Evolutionary conservation across 2,888 invertebrate genomes (phyloP).

Genomic region (Diabrotica balteata): DNA sequence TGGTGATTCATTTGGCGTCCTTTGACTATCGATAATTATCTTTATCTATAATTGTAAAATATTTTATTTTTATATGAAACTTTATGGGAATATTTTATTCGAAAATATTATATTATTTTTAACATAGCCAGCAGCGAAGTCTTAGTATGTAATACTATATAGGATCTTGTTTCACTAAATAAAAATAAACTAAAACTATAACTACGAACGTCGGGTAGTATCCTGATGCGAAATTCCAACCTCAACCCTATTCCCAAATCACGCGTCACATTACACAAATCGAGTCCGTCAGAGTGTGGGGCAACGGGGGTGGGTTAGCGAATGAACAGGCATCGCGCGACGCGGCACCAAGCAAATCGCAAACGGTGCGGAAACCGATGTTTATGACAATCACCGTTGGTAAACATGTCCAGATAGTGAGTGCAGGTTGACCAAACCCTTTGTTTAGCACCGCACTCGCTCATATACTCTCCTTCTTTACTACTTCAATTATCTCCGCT

Average conservation of each 20-base stretch:
- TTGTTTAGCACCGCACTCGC: slow-evolving; percentile 46
- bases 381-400: slow-evolving; percentile 46
- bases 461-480: slow-evolving; percentile 49
- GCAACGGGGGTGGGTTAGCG: slow-evolving; percentile 7
- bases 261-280: slow-evolving; percentile 39
- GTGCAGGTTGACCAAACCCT: slow-evolving; percentile 50
- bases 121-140: too few species aligned
- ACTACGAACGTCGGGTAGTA: too few species aligned
- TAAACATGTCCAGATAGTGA: slow-evolving; percentile 43
- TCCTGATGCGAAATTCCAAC: too few species aligned
- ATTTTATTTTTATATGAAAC: too few species aligned
- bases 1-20: too few species aligned
- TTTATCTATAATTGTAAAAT: too few species aligned
- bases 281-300: slow-evolving; percentile 8
- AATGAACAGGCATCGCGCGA: slow-evolving; percentile 25
- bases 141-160: too few species aligned
- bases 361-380: slow-evolving; percentile 48
- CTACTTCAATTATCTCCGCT: slow-evolving; percentile 43
- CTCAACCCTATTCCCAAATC: slow-evolving; percentile 21
- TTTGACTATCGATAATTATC: too few species aligned
- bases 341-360: slow-evolving; percentile 28
- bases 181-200: too few species aligned
- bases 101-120: too few species aligned
- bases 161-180: too few species aligned
- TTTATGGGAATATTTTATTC: too few species aligned